Evolutionary conservation across 2,888 invertebrate species (phyloP).

Genomic region (Lepidocyrtoides sp.): DNA sequence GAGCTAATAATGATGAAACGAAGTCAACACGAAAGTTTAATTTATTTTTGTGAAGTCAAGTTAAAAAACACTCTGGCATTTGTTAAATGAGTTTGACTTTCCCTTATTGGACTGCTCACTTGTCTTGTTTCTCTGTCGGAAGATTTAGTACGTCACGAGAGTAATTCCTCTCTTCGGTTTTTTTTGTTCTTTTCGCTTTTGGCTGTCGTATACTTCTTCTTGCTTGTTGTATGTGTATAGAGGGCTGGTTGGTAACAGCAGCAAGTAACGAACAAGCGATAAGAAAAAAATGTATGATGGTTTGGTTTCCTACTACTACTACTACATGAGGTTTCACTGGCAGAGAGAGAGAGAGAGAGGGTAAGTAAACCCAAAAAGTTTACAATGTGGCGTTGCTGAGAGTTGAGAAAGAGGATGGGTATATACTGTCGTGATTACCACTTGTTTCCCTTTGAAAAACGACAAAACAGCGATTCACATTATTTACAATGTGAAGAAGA

Average conservation of each 20-base stretch:
- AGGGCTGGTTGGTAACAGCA: slow-evolving; percentile 17
- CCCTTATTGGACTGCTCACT: slow-evolving; percentile 76
- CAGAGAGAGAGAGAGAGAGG: too few relatives aligned
- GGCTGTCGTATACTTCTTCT: neutral
- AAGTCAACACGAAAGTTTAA: slow-evolving; percentile 77
- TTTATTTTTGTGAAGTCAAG: slow-evolving; percentile 75
- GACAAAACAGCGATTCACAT: slow-evolving; percentile 43
- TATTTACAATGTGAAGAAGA: slow-evolving; percentile 10
- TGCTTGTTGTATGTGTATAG: too few relatives aligned
- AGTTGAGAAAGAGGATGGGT: slow-evolving; percentile 44
- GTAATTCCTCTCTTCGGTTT: slow-evolving; percentile 60
- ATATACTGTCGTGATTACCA: slow-evolving; percentile 55
- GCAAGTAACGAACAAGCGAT: neutral
- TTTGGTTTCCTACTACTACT: neutral
- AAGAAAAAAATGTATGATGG: slow-evolving; percentile 30
- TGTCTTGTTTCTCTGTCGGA: slow-evolving; percentile 77
- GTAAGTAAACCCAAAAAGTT: neutral
- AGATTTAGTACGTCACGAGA: slow-evolving; percentile 78
- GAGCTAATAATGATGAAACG: slow-evolving; percentile 62
- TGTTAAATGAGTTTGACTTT: slow-evolving; percentile 78
- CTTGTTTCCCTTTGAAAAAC: slow-evolving; percentile 54
- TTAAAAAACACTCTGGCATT: slow-evolving; percentile 62
- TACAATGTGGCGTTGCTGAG: neutral
- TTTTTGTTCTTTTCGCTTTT: slow-evolving; percentile 51
- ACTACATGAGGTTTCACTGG: too few relatives aligned